phyloP scores from a whole-genome alignment of 2,888 invertebrate species.

The Parnassius apollo region DNA sequence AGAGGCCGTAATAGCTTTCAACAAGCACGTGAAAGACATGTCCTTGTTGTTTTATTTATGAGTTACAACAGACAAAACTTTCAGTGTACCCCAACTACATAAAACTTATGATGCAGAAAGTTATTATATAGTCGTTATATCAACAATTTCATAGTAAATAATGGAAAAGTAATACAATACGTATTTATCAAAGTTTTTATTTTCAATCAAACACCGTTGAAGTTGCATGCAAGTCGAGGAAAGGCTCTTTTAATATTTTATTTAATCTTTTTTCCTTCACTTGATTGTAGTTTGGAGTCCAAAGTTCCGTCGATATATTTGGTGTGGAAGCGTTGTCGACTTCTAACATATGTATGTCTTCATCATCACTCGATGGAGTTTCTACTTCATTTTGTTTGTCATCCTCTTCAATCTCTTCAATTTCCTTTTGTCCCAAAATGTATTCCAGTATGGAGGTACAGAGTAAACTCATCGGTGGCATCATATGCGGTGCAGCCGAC shows the following conservation, averaged over 20 bases:
- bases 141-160: no score
- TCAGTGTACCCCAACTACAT: no score
- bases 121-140: no score
- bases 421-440: constrained; percentile 55
- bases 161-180: no score
- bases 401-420: constrained; percentile 38
- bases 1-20: no score
- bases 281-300: constrained; percentile 67
- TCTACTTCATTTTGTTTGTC: constrained; percentile 38
- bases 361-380: constrained; percentile 57
- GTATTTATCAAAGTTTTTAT: neutral
- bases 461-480: constrained; percentile 66
- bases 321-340: constrained; percentile 43
- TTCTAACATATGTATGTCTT: constrained; percentile 42
- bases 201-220: constrained; percentile 47
- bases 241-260: constrained; percentile 59
- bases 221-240: constrained; percentile 54
- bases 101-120: no score
- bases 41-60: no score
- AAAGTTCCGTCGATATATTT: constrained; percentile 52
- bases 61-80: no score
- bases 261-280: constrained; percentile 70
- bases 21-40: no score
- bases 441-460: constrained; percentile 68
- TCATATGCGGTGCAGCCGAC: constrained; percentile 69